Conservation (phyloP, 1,140 invertebrate species). For the Magallana ariakensis region DNA sequence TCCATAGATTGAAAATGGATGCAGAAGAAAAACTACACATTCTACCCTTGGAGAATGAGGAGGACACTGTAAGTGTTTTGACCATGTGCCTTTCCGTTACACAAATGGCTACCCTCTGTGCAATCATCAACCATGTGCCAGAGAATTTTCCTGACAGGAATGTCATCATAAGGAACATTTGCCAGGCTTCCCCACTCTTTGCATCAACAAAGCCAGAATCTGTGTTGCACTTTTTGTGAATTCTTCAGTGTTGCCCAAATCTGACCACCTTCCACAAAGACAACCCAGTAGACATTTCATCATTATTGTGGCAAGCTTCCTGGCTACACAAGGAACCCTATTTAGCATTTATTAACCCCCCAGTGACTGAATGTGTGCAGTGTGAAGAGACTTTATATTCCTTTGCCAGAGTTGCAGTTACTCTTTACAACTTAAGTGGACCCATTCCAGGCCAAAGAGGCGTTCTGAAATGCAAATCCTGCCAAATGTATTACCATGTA, state of each 20-base stretch:
- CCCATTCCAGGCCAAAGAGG: slow-evolving; percentile 7
- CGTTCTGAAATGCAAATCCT: not conserved
- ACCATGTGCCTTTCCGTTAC: not conserved
- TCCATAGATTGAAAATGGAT: not conserved
- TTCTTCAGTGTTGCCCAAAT: not conserved
- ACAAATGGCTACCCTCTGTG: not conserved
- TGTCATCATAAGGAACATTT: not conserved
- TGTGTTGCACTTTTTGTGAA: not conserved
- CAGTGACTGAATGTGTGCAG: slow-evolving; percentile 1
- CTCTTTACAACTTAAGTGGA: not conserved
- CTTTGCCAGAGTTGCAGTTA: not conserved
- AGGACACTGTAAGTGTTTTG: not conserved
- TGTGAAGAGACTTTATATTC: not conserved
- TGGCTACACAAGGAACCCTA: not conserved
- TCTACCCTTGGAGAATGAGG: slow-evolving; percentile 1
- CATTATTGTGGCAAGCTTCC: not conserved
- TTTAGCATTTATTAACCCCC: not conserved
- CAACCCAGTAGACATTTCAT: not conserved
- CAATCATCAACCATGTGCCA: not conserved
- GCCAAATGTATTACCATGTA: too few species aligned
- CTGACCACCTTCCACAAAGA: not conserved
- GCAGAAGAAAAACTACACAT: not conserved
- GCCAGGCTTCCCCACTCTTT: not conserved
- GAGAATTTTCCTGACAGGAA: slow-evolving; percentile 5
- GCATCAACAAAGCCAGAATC: not conserved